phyloP scores from a whole-genome alignment of 2,888 invertebrate species.

The Pandemis cinnamomeana region DNA sequence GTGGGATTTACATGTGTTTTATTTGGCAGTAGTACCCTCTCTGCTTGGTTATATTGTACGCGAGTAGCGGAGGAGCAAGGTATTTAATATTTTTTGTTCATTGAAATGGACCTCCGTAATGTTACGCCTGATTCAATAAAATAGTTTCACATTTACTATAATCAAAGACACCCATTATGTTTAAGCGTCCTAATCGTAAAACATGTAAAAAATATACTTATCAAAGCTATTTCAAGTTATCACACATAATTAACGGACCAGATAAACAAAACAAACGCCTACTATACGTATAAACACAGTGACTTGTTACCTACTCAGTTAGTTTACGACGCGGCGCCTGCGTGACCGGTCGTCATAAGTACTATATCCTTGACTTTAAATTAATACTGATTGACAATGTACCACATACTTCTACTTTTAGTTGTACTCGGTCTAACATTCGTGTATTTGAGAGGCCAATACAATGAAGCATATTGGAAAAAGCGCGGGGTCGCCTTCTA shows the following conservation, averaged over 20 bases:
- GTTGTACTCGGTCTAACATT: conserved; percentile 3
- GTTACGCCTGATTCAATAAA: too few relatives aligned
- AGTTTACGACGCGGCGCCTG: neutral
- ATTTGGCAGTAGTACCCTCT: too few relatives aligned
- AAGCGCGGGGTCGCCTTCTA: conserved; percentile 62
- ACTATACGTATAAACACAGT: neutral
- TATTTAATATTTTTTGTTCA: too few relatives aligned
- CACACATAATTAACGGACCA: neutral
- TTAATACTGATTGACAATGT: conserved; percentile 14
- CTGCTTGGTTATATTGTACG: too few relatives aligned
- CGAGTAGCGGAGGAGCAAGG: too few relatives aligned
- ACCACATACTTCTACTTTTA: conserved; percentile 16
- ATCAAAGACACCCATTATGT: too few relatives aligned
- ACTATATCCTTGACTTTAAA: neutral
- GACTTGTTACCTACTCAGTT: neutral
- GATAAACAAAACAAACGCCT: neutral
- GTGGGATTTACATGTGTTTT: too few relatives aligned
- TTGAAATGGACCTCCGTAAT: too few relatives aligned
- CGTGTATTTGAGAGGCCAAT: conserved; percentile 39
- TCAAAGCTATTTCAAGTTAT: neutral
- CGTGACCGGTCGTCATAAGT: neutral
- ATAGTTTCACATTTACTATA: too few relatives aligned
- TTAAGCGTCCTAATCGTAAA: too few relatives aligned
- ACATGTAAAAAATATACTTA: neutral
- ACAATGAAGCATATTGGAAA: conserved; percentile 64